A percentile compares a stretch with the other conserved stretches of the same genome.
These are phyloP conservation scores for Lethrus apterus DNA, from an alignment of 1,140 invertebrate genomes.

Conservation along the genomic window DNA sequence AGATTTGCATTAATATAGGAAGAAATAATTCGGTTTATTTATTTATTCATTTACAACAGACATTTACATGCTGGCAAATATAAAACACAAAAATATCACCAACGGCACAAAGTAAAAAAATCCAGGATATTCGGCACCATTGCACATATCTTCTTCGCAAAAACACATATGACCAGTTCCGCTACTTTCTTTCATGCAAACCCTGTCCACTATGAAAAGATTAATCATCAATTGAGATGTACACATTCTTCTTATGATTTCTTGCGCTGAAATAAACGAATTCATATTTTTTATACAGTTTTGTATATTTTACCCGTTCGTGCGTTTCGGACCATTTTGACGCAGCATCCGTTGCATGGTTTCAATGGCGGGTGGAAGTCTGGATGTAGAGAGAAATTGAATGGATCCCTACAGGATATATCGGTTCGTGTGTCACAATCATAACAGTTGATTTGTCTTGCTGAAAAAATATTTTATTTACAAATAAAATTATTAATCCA, in stretches of 20 bases:
- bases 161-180: constrained; percentile 92
- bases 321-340: constrained; percentile 81
- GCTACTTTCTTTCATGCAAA: constrained; percentile 91
- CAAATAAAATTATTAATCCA: not conserved
- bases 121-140: too few relatives aligned
- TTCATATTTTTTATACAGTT: constrained; percentile 12
- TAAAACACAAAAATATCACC: too few relatives aligned
- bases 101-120: too few relatives aligned
- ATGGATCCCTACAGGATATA: constrained; percentile 75
- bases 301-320: constrained; percentile 76
- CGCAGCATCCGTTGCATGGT: constrained; percentile 84
- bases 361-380: constrained; percentile 68
- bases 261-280: constrained; percentile 58
- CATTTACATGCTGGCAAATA: too few relatives aligned
- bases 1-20: too few relatives aligned
- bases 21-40: too few relatives aligned
- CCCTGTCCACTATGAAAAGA: constrained; percentile 91
- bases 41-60: too few relatives aligned
- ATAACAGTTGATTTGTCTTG: constrained; percentile 76
- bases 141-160: constrained; percentile 90
- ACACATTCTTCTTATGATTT: constrained; percentile 76
- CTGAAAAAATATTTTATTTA: constrained; percentile 38
- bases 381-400: constrained; percentile 76
- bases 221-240: constrained; percentile 85
- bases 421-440: constrained; percentile 83